Base-by-base conservation (phyloP, 1,140 invertebrate genomes). In the Drosophila pallidifrons region DNA sequence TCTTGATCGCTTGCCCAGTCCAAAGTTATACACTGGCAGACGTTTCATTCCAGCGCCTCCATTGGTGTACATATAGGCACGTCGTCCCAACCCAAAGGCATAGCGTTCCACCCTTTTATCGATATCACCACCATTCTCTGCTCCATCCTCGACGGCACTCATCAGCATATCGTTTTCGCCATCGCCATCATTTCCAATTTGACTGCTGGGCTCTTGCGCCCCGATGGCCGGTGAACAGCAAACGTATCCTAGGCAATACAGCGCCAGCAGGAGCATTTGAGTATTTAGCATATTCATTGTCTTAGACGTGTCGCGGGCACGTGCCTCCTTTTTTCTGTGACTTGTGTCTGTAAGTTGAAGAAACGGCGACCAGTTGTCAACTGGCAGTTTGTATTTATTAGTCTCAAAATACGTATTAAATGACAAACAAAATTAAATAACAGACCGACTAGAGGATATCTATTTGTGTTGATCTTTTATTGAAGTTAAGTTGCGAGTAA, bases 1-100 rank as follows among this genome's bases (percentile, higher is more conserved):
- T 47, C 81, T 77, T 0, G 92, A 81, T n/a, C 92, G 75, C 61
- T 93, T 93, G 30, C 92, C 92, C 65, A 93, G 67, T 0, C 92
- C 92, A 32, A 93, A 93, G 61, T 93, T 92, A 35, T 93, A 93
- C 0, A 91, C 82, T 1, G 92, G 92, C 63, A 93, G 60, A 46
- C 92, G 91, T 67, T 93, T 93, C 72, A 91, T 86, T 0, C 92
- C 91, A 11, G 77, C 61, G 5, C 78, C 79, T 0, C 91, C 92
- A 49, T 91, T 90, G 25, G 85, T 91, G 52, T 92, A 92, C 71
- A 91, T 92, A 15, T 93, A 93, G 30, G 85, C 82, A 0, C 92
- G 75, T 5, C 92, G 73, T 0, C 92, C 92, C 30, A 93, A 54
- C 0, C 92, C 91, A 47, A 92, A 92, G 15, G 87, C 80, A 43